phyloP scores from a whole-genome alignment of 2,888 invertebrate species.

The Metellina segmentata region DNA sequence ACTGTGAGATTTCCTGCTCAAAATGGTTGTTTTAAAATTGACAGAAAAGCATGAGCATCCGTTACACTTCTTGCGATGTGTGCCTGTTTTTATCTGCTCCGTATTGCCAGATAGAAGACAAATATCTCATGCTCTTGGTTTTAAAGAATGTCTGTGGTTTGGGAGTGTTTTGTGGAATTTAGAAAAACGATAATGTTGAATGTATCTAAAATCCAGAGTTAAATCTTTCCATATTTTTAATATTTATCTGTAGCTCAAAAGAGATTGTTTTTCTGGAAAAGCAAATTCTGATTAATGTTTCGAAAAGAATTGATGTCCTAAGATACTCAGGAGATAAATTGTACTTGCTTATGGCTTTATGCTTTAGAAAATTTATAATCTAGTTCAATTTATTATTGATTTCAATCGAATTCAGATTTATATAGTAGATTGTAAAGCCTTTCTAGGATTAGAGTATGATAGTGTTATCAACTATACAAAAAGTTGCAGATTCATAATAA shows the following conservation, averaged over 20 bases:
- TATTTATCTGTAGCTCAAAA: neutral
- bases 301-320: neutral
- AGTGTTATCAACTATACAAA: neutral
- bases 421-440: neutral
- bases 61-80: neutral
- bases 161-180: neutral
- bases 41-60: neutral
- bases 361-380: neutral
- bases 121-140: neutral
- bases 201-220: constrained; percentile 2
- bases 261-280: neutral
- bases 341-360: neutral
- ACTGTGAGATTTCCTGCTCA: constrained; percentile 58
- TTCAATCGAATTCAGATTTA: neutral
- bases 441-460: constrained; percentile 12
- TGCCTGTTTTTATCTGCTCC: neutral
- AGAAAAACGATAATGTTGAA: neutral
- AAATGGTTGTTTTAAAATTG: constrained; percentile 42
- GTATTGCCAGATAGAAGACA: neutral
- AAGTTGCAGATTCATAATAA: constrained; percentile 18
- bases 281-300: neutral
- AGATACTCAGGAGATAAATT: neutral
- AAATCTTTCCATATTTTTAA: constrained; percentile 32
- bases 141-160: constrained; percentile 22
- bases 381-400: neutral